Conservation (phyloP, 2,888 invertebrate genomes). For the Meteorus cinctellus region DNA sequence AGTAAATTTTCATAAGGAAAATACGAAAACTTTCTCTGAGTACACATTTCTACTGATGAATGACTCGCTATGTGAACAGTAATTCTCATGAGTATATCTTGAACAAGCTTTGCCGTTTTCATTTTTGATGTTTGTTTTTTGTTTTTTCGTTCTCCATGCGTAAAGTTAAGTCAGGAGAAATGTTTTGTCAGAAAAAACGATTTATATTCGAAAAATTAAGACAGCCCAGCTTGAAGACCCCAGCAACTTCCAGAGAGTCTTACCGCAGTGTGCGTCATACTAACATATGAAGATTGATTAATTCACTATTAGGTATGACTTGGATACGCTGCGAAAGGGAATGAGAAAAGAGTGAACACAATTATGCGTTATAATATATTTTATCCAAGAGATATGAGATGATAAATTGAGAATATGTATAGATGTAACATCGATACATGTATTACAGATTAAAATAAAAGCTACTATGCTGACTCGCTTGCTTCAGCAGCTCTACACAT, state of each 20-base stretch:
- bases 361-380: conserved; percentile 18
- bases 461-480: conserved; percentile 40
- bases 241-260: conserved; percentile 11
- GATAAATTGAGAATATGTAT: not conserved
- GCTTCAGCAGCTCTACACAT: conserved; percentile 39
- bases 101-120: not conserved
- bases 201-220: not conserved
- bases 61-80: conserved; percentile 11
- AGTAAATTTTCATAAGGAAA: conserved; percentile 7
- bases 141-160: conserved; percentile 20
- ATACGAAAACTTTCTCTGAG: conserved; percentile 38
- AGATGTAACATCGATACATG: not conserved
- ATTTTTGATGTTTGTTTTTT: conserved; percentile 47
- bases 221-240: conserved; percentile 22
- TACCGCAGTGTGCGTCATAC: conserved; percentile 15
- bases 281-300: conserved; percentile 31
- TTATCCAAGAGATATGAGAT: conserved; percentile 24
- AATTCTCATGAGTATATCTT: not conserved
- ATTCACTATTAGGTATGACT: conserved; percentile 39
- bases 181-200: not conserved
- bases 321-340: conserved; percentile 36
- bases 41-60: not conserved
- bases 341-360: conserved; percentile 39
- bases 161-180: conserved; percentile 39
- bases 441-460: conserved; percentile 27